These are phyloP conservation scores for Cairina moschata DNA, from an alignment of 2,113 vertebrate genomes.

Conservation along the genomic window DNA sequence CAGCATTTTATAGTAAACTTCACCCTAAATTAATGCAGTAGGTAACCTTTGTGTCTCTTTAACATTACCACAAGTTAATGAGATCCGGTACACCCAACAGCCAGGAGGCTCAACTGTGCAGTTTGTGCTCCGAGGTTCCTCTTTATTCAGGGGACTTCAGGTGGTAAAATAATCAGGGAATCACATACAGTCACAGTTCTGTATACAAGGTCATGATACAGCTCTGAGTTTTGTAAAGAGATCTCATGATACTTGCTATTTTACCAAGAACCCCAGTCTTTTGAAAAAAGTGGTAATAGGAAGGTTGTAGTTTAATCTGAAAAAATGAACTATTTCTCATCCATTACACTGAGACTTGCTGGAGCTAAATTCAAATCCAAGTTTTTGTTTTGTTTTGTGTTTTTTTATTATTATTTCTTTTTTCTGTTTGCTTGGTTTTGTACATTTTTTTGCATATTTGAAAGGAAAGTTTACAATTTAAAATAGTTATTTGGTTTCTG, in stretches of 20 bases:
- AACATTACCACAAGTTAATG: not conserved
- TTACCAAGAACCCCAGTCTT: not conserved
- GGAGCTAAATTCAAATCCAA: not conserved
- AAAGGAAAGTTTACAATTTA: not conserved
- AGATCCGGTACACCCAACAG: not conserved
- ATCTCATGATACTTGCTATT: not conserved
- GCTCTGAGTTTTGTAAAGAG: not conserved
- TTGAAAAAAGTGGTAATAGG: not conserved
- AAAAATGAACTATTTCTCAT: not conserved
- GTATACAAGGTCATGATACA: not conserved
- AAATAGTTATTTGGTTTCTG: slow-evolving; percentile 5
- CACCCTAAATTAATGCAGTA: not conserved
- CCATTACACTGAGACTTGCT: not conserved
- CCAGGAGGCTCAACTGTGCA: not conserved
- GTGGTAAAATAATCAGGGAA: not conserved
- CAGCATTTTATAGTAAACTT: not conserved
- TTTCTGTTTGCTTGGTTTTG: not conserved
- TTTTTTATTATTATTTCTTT: not conserved
- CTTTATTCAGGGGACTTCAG: not conserved
- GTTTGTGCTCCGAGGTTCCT: not conserved
- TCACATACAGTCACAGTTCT: not conserved
- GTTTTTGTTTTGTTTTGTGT: not conserved
- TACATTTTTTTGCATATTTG: not conserved
- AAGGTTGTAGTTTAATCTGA: not conserved
- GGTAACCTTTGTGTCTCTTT: not conserved